Evolutionary conservation across 2,888 invertebrate species (phyloP).

Genomic region (Ormyrus pomaceus): DNA sequence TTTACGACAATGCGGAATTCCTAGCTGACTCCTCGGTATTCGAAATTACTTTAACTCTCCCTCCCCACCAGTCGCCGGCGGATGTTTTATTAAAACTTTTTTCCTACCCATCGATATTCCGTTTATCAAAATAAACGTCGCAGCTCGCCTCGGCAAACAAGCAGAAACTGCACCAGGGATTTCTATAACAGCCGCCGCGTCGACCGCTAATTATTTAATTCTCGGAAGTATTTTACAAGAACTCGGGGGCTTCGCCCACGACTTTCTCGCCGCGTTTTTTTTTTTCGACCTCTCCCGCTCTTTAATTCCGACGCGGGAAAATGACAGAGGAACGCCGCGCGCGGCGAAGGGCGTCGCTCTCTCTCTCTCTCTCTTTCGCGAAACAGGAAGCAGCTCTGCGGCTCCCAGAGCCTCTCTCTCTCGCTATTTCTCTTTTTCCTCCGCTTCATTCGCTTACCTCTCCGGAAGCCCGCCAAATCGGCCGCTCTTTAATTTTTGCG

Average conservation of each 20-base stretch:
- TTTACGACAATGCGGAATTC: neutral
- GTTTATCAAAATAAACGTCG: no score
- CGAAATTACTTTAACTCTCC: no score
- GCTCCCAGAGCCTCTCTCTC: neutral
- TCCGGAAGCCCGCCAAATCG: slow-evolving; percentile 8
- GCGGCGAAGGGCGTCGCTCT: slow-evolving; percentile 1
- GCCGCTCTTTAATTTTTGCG: slow-evolving; percentile 46
- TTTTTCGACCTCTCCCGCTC: slow-evolving; percentile 2
- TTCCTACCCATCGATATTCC: no score
- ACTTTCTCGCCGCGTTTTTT: neutral
- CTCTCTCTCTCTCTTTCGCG: neutral
- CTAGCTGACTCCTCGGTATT: no score
- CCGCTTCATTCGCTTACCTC: neutral
- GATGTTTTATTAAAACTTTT: no score
- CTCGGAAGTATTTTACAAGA: no score
- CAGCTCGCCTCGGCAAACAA: no score
- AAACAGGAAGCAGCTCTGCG: slow-evolving; percentile 51
- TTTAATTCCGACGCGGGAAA: slow-evolving; percentile 42
- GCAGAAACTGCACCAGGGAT: no score
- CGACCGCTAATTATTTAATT: no score
- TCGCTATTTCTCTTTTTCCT: neutral
- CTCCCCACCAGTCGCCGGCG: no score
- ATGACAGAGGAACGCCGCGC: slow-evolving; percentile 23
- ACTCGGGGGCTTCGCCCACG: no score
- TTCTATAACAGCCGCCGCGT: no score